Base-by-base conservation (phyloP, 64 coral and sea anemone species). In the Platygyra sinensis region DNA sequence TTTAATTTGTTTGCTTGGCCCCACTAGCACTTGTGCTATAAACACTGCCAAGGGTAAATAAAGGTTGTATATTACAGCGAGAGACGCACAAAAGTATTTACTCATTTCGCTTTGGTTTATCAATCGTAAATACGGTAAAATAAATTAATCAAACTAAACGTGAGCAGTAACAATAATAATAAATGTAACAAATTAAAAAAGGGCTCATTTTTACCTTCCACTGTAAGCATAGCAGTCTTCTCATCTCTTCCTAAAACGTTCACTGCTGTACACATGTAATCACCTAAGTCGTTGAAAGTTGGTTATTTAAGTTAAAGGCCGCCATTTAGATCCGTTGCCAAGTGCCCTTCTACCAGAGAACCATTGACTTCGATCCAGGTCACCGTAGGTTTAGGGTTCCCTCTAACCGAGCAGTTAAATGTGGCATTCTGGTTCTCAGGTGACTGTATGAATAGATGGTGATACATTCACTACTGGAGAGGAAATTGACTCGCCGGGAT, bases 331-430 rank as follows among this genome's bases (percentile, higher is more conserved):
- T 65, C 17, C 0, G 54, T 31, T 16, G 5, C 0, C 31, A 49
- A 11, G 3, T 1, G 25, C 7, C 19, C 30, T 14, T 8, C 9
- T 6, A 1, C 61, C 4, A 67, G 24, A 8, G 74, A 92, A 22
- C 82, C 76, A 9, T 72, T 62, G 5, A 76, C 72, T 82, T 85
- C 89, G 17, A 55, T 71, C 87, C 86, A 94, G 7, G 52, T 75
- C 22, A 83, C 49, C 52, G 18, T 46, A 54, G 92, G 86, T 51
- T 67, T 64, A 36, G 92, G 86, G 42, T 89, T 64, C 3, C 78
- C 72, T 8, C 63, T 39, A 77, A 65, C 85, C 52, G 77, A 88
- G 54, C 86, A 93, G 62, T 63, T 24, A 62, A 93, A 88, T 13
- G 73, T n/a, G n/a, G n/a, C n/a, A n/a, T n/a, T n/a, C n/a, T n/a